A percentile compares a stretch with the other conserved stretches of the same genome.
These are phyloP conservation scores for Augochlorella aurata DNA, from an alignment of 2,888 invertebrate genomes.

Conservation along the genomic window DNA sequence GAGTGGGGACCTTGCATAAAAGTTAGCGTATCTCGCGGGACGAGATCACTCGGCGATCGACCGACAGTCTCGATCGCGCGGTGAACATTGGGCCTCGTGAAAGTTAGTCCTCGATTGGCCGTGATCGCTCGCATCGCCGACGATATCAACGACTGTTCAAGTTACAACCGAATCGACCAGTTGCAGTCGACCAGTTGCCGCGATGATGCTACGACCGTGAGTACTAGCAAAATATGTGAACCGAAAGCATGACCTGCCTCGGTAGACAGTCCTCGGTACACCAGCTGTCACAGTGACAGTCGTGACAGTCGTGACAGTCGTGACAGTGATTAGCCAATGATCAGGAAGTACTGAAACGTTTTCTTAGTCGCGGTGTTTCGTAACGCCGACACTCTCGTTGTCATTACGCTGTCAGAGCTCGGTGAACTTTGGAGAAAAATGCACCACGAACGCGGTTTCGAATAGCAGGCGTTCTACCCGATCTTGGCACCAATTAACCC, in stretches of 20 bases:
- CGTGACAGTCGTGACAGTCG: background rate
- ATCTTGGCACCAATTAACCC: too few relatives aligned
- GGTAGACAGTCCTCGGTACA: background rate
- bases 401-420: background rate
- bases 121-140: slow-evolving; percentile 19
- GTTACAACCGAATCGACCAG: background rate
- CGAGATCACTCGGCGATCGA: slow-evolving; percentile 49
- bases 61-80: background rate
- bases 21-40: slow-evolving; percentile 50
- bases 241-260: background rate
- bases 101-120: slow-evolving; percentile 37
- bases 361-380: background rate
- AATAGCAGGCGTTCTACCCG: too few relatives aligned
- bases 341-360: background rate
- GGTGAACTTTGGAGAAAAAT: too few relatives aligned
- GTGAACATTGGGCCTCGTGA: slow-evolving; percentile 30
- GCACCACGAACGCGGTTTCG: too few relatives aligned
- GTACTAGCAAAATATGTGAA: slow-evolving; percentile 21
- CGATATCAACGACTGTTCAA: slow-evolving; percentile 11
- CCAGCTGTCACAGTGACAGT: background rate
- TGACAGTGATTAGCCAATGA: background rate
- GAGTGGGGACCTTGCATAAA: slow-evolving; percentile 62
- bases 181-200: background rate
- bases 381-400: background rate
- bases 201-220: slow-evolving; percentile 59